Evolutionary conservation across 1,140 invertebrate genomes (phyloP).

Genomic region (Ostrea edulis): DNA sequence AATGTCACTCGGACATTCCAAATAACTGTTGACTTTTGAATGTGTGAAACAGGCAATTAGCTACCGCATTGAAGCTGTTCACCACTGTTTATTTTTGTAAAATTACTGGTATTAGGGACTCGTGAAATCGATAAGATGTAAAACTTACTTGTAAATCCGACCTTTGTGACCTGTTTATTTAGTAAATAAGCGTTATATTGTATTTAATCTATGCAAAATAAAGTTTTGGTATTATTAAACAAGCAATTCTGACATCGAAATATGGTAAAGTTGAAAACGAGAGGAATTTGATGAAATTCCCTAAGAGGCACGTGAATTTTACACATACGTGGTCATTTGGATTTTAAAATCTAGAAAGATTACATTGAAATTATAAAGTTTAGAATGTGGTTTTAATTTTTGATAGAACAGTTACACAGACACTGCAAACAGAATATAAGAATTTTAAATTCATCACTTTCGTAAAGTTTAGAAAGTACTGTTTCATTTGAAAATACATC

Average conservation of each 20-base stretch:
- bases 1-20: not conserved
- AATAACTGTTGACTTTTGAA: conserved; percentile 24
- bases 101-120: conserved; percentile 11
- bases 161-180: not conserved
- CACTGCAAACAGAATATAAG: too few species aligned
- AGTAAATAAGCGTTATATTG: not conserved
- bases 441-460: too few species aligned
- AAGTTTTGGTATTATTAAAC: not conserved
- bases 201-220: not conserved
- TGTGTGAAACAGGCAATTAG: conserved; percentile 27
- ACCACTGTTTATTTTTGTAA: conserved; percentile 9
- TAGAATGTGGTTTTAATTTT: too few species aligned
- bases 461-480: too few species aligned
- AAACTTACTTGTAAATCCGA: conserved; percentile 21
- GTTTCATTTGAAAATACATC: too few species aligned
- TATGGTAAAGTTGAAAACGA: too few species aligned
- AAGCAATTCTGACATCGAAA: not conserved
- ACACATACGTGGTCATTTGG: too few species aligned
- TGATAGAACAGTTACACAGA: too few species aligned
- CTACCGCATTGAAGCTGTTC: conserved; percentile 16
- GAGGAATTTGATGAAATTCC: too few species aligned
- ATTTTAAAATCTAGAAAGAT: too few species aligned
- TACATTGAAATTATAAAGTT: too few species aligned
- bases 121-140: conserved; percentile 32
- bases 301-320: too few species aligned